Evolutionary conservation across 2,113 vertebrate genomes (phyloP).

Genomic region (Prunella himalayana): DNA sequence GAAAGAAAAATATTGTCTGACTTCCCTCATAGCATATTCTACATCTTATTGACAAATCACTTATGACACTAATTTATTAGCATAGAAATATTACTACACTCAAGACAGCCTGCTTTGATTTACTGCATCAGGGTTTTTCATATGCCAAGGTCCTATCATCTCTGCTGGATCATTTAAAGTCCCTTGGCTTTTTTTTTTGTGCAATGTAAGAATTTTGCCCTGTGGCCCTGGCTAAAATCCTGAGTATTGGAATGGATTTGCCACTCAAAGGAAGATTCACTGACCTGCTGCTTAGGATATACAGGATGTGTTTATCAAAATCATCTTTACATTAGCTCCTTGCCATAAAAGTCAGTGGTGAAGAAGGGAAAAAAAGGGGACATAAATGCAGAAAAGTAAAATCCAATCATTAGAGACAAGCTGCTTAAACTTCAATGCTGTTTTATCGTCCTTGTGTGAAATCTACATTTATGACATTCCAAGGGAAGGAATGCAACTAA

Average conservation of each 20-base stretch:
- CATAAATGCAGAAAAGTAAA: not conserved
- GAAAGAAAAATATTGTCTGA: conserved; percentile 54
- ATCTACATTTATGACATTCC: not conserved
- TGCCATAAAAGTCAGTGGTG: not conserved
- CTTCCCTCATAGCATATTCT: conserved; percentile 40
- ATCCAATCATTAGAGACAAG: not conserved
- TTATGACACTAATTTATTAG: conserved; percentile 61
- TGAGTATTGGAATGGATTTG: not conserved
- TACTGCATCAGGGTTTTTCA: conserved; percentile 26
- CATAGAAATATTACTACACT: conserved; percentile 45
- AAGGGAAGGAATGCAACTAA: not conserved
- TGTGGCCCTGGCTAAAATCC: conserved; percentile 1
- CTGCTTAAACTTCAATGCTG: not conserved
- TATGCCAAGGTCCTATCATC: conserved; percentile 49
- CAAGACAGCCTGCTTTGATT: conserved; percentile 48
- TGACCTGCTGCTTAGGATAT: not conserved
- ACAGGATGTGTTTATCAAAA: not conserved
- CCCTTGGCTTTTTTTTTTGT: not conserved
- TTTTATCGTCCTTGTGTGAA: not conserved
- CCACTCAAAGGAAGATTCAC: not conserved
- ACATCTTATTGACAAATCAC: conserved; percentile 54
- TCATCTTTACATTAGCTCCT: not conserved
- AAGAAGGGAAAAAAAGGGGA: not conserved
- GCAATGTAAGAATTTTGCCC: not conserved
- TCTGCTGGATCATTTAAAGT: conserved; percentile 33